Conservation (phyloP, 2,888 invertebrate species). For the Acleris emargana region DNA sequence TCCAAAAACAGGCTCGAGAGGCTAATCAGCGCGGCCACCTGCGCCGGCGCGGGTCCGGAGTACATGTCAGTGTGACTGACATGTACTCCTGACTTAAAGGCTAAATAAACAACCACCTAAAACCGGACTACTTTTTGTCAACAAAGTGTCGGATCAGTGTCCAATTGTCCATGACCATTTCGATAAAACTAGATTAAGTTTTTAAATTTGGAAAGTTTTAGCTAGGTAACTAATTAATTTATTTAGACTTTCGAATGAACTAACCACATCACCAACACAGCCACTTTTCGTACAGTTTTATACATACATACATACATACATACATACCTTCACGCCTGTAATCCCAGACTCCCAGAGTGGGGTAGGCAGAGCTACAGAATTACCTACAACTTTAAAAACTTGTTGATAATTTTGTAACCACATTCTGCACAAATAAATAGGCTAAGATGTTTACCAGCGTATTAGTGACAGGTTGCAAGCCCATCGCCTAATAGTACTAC, state of each 20-base stretch:
- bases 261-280: too few relatives aligned
- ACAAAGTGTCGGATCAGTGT: slow-evolving; percentile 10
- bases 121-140: slow-evolving; percentile 1
- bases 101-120: slow-evolving; percentile 17
- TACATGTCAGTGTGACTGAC: slow-evolving; percentile 17
- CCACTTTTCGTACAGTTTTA: too few relatives aligned
- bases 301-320: too few relatives aligned
- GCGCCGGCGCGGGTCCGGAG: slow-evolving; percentile 20
- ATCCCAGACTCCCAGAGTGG: too few relatives aligned
- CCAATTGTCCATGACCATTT: slow-evolving; percentile 4
- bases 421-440: too few relatives aligned
- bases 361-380: too few relatives aligned
- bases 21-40: slow-evolving; percentile 24
- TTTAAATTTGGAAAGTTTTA: neutral
- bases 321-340: too few relatives aligned
- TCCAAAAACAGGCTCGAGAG: slow-evolving; percentile 21
- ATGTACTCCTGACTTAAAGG: slow-evolving; percentile 19
- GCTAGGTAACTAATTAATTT: neutral
- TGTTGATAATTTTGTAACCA: too few relatives aligned
- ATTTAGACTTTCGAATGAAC: neutral
- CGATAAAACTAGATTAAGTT: neutral
- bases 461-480: too few relatives aligned
- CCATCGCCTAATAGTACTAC: too few relatives aligned
- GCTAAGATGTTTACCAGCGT: too few relatives aligned
- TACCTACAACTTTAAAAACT: too few relatives aligned